Conservation (phyloP, 1,140 invertebrate genomes). For the Diorhabda sublineata region DNA sequence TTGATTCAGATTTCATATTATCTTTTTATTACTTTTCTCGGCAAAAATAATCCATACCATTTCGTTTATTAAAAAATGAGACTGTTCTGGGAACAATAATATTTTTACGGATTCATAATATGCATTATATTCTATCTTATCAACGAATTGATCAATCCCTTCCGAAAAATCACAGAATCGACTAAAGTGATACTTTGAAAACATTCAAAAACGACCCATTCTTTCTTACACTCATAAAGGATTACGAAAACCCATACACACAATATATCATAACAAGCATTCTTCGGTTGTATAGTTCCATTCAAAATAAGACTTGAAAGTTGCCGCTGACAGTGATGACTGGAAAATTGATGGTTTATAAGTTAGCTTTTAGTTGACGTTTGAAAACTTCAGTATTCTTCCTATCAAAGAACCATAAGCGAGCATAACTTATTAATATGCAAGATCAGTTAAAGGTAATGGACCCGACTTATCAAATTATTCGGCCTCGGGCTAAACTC, state of each 20-base stretch:
- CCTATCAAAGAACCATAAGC: slow-evolving; percentile 13
- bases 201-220: neutral
- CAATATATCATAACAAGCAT: slow-evolving; percentile 22
- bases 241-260: neutral
- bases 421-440: slow-evolving; percentile 19
- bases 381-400: slow-evolving; percentile 18
- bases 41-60: no score
- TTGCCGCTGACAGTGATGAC: slow-evolving; percentile 24
- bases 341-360: slow-evolving; percentile 25
- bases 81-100: no score
- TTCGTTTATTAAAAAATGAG: no score
- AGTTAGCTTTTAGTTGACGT: slow-evolving; percentile 13
- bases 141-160: no score
- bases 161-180: neutral
- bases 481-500: neutral
- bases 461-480: slow-evolving; percentile 10
- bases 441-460: slow-evolving; percentile 15
- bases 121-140: no score
- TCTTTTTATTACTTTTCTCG: no score
- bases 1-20: no score
- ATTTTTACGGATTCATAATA: no score
- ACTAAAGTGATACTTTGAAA: neutral
- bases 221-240: neutral
- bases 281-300: slow-evolving; percentile 9
- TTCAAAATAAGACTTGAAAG: slow-evolving; percentile 19